Evolutionary conservation across 1,140 invertebrate genomes (phyloP), one percentile per base, ranked within the genome.

Genomic region (Nylanderia fulva): DNA sequence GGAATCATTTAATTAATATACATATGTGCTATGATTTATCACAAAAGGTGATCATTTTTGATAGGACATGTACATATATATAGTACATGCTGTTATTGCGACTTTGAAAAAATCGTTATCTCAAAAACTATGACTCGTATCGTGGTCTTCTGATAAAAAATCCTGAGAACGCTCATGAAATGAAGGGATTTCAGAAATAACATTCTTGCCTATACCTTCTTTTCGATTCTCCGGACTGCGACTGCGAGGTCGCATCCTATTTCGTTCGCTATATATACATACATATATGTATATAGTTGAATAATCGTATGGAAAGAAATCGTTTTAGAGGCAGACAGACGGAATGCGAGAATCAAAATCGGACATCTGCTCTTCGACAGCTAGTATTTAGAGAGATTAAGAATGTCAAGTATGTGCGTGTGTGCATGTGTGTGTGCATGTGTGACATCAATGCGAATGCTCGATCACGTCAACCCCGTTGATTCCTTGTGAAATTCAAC

Each of bases 301-400:
- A 48, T 61, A 42, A 64, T 21, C 39, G 45, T 18, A 48, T 15
- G 0, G 45, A 48, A 48, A 48, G 3, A 27, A 64, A 76, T 84
- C 45, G 29, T 74, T 71, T n/a, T 45, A 15, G 64, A 76, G 21
- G 82, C 69, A 84, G 82, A 56, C 42, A 27, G 33, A 27, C 33
- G 33, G 74, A 56, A 36, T 61, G 42, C 11, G 36, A 76, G 36
- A 84, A 84, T 84, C 72, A 84, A 84, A 84, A 77, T 77, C 36
- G 72, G 48, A 84, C 77, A 48, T 48, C 82, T 84, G 82, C 61
- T 71, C 61, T 76, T 61, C 66, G 64, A 54, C 15, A 29, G 29
- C 29, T 84, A 84, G 72, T 39, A 60, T 66, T 61, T 77, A 84
- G 45, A 64, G n/a, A 33, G 29, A 75, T 75, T 77, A 84, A 84